Base-by-base conservation (phyloP, 2,888 invertebrate species). In the Syritta pipiens region DNA sequence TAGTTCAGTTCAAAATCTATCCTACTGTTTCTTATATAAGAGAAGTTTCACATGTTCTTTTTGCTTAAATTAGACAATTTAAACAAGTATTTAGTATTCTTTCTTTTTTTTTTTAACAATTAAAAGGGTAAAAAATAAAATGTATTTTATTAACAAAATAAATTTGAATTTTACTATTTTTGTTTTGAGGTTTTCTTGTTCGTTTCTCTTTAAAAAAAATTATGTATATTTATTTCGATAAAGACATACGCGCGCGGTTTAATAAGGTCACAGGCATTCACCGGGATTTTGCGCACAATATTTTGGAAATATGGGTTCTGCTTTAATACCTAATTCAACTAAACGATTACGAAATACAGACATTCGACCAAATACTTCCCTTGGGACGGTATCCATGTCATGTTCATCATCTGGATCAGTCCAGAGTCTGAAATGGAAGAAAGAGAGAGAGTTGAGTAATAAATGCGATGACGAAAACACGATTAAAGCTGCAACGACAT, bases 251-350 rank as follows among this genome's bases (percentile, higher is more conserved):
- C 10, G 12, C 4, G 5, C 1, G 12, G 0, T 82, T 74, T 84
- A 83, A 81, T 85, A 86, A 84, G 87, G 88, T 89, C 89, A 89
- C 86, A 89, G 86, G 82, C 89, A 89, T 85, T 89, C 89, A 81
- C 88, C 88, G 37, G 88, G 89, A 84, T 89, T 89, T 85, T 89
- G 89, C 71, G 86, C 86, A 83, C 89, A 89, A 83, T 89, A 89
- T 83, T 88, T 89, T 14, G 89, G 89, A 82, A 89, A 89, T 67
- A 89, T 86, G 12, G 89, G 88, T 82, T 89, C 89, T 0, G 89
- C 89, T 62, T 87, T 86, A 3, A 89, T 82, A 42, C 89, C 89
- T 81, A 88, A 81, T 76, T 88, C 88, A 7, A 89, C 86, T 37
- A 89, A 84, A 9, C 89, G 88, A 84, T 88, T 88, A 48, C 89